phyloP scores from a whole-genome alignment of 92 coral and sea anemone species.

The Chrysogorgia sp. region DNA sequence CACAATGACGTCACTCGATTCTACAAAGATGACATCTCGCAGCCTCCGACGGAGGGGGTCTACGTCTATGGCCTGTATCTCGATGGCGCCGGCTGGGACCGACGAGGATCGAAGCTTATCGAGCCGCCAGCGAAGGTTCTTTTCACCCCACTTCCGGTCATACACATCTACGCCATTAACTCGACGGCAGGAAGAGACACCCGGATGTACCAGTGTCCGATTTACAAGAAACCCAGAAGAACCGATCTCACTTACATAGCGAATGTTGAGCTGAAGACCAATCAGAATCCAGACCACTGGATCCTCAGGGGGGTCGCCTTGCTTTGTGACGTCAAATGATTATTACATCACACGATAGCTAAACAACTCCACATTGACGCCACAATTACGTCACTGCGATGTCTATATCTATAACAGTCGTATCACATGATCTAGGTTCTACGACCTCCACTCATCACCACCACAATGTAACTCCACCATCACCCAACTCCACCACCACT shows the following conservation, averaged over 20 bases:
- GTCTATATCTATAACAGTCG: too few species aligned
- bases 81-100: conserved; percentile 99
- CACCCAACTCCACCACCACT: too few species aligned
- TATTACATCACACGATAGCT: background rate
- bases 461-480: too few species aligned
- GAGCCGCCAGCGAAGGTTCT: conserved; percentile 95
- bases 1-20: conserved; percentile 97
- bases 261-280: conserved; percentile 94
- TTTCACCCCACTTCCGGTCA: conserved; percentile 92
- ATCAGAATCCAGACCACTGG: conserved; percentile 99
- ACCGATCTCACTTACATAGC: conserved; percentile 97
- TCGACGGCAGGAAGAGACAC: conserved; percentile 89
- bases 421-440: too few species aligned
- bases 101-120: conserved; percentile 86
- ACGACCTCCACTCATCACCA: too few species aligned
- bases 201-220: conserved; percentile 98
- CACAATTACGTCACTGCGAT: too few species aligned
- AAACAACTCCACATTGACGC: background rate
- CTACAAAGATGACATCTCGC: conserved; percentile 90
- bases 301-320: conserved; percentile 97
- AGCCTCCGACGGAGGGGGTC: conserved; percentile 95
- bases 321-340: conserved; percentile 90
- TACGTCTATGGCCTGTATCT: conserved; percentile 90
- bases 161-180: conserved; percentile 96
- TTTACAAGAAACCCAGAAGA: conserved; percentile 95